Evolutionary conservation across 2,797 vertebrate genomes (phyloP), one percentile per base, ranked within the genome.

Genomic region (Microcaecilia unicolor): DNA sequence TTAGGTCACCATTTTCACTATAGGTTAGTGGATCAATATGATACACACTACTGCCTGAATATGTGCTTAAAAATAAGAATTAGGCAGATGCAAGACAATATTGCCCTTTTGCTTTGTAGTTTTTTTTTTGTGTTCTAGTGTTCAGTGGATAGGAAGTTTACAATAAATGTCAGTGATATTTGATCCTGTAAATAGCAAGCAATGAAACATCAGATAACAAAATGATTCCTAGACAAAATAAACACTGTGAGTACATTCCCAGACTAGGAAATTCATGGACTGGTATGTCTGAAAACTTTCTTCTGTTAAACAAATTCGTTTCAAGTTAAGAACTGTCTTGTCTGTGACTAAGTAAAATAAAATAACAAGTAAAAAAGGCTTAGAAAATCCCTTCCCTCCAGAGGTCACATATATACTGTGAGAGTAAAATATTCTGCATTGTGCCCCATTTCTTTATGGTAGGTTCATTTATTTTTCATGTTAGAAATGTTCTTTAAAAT

Each of bases 161-260:
- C 16, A 20, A 34, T 31, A 47, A 60, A 60, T 46, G 29, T 7
- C 32, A 45, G 10, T 18, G 32, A 28, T 51, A 53, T 47, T 65
- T 64, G 26, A 54, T 39, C 15, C 13, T 21, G 15, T 24, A 37
- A 14, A 44, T 41, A 60, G 34, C 5, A 56, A 40, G n/a, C 4
- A 58, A 31, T 26, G 58, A 19, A 20, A 33, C n/a, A 13, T 48
- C 39, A 33, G 38, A 35, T 59, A 66, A 51, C n/a, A 53, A 53
- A 34, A 46, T 12, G 0, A 41, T 56, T 67, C 5, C 39, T 49
- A 59, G n/a, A 22, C 22, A 60, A 51, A 63, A 52, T 25, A 34
- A 67, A 40, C 14, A 23, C 18, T 32, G 3, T 10, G 51, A 26
- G 31, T 40, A 6, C 14, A 26, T 33, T 25, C 27, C 15, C 29